A percentile compares a stretch with the other conserved stretches of the same genome.
Conservation (phyloP, 2,797 vertebrate species). For the Hydrolagus colliei region DNA sequence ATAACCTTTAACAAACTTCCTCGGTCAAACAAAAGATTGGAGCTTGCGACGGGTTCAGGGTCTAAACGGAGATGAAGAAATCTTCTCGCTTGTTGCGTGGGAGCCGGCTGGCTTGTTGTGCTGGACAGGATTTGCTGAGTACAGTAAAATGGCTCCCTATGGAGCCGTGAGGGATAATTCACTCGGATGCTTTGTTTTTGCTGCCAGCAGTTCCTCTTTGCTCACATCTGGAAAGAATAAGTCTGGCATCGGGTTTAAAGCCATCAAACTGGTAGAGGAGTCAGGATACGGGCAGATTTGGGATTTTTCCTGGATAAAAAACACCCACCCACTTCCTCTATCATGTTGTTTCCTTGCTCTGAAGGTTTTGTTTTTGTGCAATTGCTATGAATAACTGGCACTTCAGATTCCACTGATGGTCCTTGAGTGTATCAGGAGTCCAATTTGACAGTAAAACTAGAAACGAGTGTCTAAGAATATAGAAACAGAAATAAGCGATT, state of each 20-base stretch:
- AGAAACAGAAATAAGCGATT: no score
- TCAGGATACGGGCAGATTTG: not conserved
- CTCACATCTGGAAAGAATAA: constrained; percentile 7
- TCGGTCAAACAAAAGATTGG: not conserved
- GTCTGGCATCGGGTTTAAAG: not conserved
- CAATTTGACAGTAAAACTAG: not conserved
- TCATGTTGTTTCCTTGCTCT: constrained; percentile 1
- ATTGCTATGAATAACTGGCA: not conserved
- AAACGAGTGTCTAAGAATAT: not conserved
- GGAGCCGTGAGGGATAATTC: constrained; percentile 41
- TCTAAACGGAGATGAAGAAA: constrained; percentile 44
- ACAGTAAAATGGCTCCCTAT: constrained; percentile 46
- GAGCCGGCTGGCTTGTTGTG: constrained; percentile 42
- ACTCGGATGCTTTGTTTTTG: constrained; percentile 43
- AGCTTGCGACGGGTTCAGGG: not conserved
- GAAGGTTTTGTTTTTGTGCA: no score
- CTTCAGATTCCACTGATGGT: not conserved
- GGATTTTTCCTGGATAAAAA: no score
- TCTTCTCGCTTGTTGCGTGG: constrained; percentile 45
- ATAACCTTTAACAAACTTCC: not conserved
- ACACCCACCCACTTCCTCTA: no score
- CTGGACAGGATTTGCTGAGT: constrained; percentile 47
- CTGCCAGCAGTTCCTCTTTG: constrained; percentile 36
- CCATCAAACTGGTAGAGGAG: not conserved
- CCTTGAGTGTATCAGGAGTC: not conserved